Evolutionary conservation across 2,888 invertebrate species (phyloP).

Genomic region (Aproaerema taeniolella): DNA sequence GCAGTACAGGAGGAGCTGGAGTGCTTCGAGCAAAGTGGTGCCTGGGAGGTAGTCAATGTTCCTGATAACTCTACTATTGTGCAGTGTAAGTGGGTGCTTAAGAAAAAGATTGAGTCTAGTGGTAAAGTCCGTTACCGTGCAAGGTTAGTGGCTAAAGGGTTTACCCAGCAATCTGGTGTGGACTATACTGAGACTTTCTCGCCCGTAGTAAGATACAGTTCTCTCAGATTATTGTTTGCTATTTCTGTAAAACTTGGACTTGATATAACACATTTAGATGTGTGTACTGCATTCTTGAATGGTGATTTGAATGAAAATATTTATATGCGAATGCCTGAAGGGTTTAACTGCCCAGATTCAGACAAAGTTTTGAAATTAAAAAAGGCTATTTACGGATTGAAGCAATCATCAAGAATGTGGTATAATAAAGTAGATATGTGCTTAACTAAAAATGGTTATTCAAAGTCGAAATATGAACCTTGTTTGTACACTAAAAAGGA

Average conservation of each 20-base stretch:
- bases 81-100: conserved; percentile 17
- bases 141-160: conserved; percentile 16
- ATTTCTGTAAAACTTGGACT: conserved; percentile 8
- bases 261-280: conserved; percentile 13
- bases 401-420: conserved; percentile 17
- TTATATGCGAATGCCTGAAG: conserved; percentile 13
- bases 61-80: conserved; percentile 9
- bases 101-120: conserved; percentile 13
- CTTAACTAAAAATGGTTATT: conserved; percentile 7
- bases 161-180: conserved; percentile 13
- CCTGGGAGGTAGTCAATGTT: conserved; percentile 11
- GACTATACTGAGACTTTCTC: conserved; percentile 17
- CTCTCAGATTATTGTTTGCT: conserved; percentile 16
- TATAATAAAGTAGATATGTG: conserved; percentile 14
- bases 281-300: conserved; percentile 16
- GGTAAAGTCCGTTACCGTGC: conserved; percentile 12
- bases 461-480: conserved; percentile 12
- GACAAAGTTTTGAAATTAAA: conserved; percentile 15
- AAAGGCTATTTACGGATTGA: conserved; percentile 17
- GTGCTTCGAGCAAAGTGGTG: conserved; percentile 14
- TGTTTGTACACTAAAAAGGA: conserved; percentile 8
- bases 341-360: background rate
- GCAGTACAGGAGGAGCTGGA: conserved; percentile 15
- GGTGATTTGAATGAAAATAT: conserved; percentile 11
- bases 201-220: conserved; percentile 15